Base-by-base conservation (phyloP, 2,113 vertebrate species). In the Peromyscus polionotus region DNA sequence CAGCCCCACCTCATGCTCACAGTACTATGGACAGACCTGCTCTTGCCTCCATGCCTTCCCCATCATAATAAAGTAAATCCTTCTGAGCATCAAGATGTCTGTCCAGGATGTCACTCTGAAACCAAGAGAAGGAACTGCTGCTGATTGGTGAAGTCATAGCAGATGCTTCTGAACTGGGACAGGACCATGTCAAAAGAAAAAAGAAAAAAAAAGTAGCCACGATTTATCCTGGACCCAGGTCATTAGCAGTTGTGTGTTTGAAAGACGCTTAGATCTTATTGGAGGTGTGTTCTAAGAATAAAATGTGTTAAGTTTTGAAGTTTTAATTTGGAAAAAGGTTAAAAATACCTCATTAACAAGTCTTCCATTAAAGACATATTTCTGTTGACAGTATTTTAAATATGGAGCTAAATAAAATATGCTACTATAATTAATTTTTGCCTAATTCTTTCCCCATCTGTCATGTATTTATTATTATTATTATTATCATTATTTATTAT, bases 281-380 rank as follows among this genome's bases (percentile, higher is more conserved):
- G 87, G 33, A 68, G 39, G 6, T 51, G 42, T 31, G 51, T 51
- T 75, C 0, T 75, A 92, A 61, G n/a, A 26, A 0, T 70, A 95
- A 95, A 83, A 70, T 20, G 12, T 45, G 39, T 72, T 36, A 19
- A 81, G 59, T 48, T 94, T 92, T 73, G 48, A 92, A 84, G 28
- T 92, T 16, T 63, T 83, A 59, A 13, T 81, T 83, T 72, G 57
- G 24, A 45, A 61, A 80, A 94, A 93, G 11, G 5, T 7, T n/a
- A 68, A 61, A 95, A 96, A 48, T 87, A 92, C 19, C 12, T 90
- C 39, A 70, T 36, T 59, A 72, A 84, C 83, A 92, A 79, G 96
- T 84, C n/a, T 93, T 48, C 12, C 20, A 94, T 31, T 87, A 63
- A 75, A 88, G 87, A 70, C 10, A 39, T 59, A 48, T 36, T 65